Base-by-base conservation (phyloP, 2,113 vertebrate genomes). In the Neoarius graeffei region DNA sequence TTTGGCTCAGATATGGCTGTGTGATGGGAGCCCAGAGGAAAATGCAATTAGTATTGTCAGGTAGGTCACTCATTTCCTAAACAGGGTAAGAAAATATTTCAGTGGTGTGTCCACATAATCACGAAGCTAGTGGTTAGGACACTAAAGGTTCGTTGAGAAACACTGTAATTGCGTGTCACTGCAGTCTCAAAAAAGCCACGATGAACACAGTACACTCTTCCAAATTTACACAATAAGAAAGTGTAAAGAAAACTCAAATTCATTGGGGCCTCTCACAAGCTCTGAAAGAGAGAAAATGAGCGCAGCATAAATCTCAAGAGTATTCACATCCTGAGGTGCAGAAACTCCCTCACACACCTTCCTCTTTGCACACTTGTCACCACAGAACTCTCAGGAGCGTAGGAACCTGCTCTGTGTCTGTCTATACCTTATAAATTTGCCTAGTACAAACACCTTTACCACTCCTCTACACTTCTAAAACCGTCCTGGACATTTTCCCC, bases 321-420 rank as follows among this genome's bases (percentile, higher is more conserved):
- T 48, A 77, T 80, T 76, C 67, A 83, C 73, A 83, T 27, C 74
- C 83, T 62, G 74, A 86, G 81, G 50, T 62, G 62, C 82, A 86
- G 57, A 80, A 85, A 82, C 74, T 85, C 62, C 86, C 59, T 81
- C 79, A 52, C 25, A 73, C 83, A 90, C 67, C 81, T 83, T 83
- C 35, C 60, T 64, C 62, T 67, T 83, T 52, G 8, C 81, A 83
- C 59, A 27, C 23, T 83, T 71, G 83, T 89, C 69, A 88, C 71
- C 57, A 42, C 73, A 66, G 89, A 76, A 27, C 69, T 77, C 84
- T 60, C 50, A 60, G 67, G 59, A 67, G 79, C 14, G 19, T 66
- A n/a, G 86, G 81, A 50, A 86, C 76, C 88, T 89, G 90, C 71
- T 85, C 79, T 88, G 69, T 79, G 56, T 92, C 87, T 86, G 74